Evolutionary conservation across 2,888 invertebrate species (phyloP).

Genomic region (Atherix ibis): DNA sequence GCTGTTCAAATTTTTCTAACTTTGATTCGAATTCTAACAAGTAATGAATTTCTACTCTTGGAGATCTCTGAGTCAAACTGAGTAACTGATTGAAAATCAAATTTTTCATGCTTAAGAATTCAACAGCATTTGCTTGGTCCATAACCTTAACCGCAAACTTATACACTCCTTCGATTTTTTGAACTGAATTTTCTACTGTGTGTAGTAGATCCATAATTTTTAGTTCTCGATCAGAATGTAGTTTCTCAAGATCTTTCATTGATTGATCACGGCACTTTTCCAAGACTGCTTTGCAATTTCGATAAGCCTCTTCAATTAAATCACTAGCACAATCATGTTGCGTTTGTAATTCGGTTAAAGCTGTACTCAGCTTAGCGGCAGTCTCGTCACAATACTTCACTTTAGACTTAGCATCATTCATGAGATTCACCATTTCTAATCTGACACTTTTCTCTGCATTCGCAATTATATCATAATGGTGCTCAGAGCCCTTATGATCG

Average conservation of each 20-base stretch:
- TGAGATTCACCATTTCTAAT: constrained; percentile 57
- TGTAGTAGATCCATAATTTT: constrained; percentile 80
- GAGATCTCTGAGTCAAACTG: constrained; percentile 61
- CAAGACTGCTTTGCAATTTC: constrained; percentile 63
- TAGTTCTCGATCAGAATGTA: constrained; percentile 73
- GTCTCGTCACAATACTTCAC: constrained; percentile 61
- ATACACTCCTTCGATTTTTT: constrained; percentile 73
- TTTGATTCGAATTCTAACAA: constrained; percentile 71
- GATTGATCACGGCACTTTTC: constrained; percentile 66
- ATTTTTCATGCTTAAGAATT: constrained; percentile 70
- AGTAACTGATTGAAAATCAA: constrained; percentile 61
- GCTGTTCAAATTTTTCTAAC: constrained; percentile 57
- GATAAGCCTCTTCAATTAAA: constrained; percentile 64
- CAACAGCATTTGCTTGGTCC: constrained; percentile 69
- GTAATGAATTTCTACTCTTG: constrained; percentile 65
- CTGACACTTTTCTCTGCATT: constrained; percentile 66
- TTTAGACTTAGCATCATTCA: constrained; percentile 60
- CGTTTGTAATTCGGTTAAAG: constrained; percentile 69
- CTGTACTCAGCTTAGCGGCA: constrained; percentile 56
- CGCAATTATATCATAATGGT: constrained; percentile 66
- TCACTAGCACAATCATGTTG: constrained; percentile 75
- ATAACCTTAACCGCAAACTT: constrained; percentile 68
- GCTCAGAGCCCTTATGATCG: constrained; percentile 68
- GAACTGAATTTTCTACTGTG: constrained; percentile 67
- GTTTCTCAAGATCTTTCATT: constrained; percentile 51